Evolutionary conservation across 1,140 invertebrate genomes (phyloP), one percentile per base, ranked within the genome.

Genomic region (Neodiprion pinetum): DNA sequence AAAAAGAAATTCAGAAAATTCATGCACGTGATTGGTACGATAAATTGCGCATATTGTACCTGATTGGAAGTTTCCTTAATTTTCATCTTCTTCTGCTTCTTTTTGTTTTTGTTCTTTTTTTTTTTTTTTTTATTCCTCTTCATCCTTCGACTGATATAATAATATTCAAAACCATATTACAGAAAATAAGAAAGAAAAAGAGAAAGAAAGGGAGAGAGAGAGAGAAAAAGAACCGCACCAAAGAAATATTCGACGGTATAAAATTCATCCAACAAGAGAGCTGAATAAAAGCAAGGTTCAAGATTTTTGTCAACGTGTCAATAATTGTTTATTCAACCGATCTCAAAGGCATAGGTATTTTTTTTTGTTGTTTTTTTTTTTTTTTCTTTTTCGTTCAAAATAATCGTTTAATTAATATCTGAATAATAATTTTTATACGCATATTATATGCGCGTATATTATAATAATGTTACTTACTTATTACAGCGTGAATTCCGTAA

Each of bases 261-360:
- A 40, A 40, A 40, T 40, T 40, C 28, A 40, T 40, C 28, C 5
- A 40, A 40, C 1, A 5, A 40, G 1, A 40, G 7, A 8, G 8
- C n/a, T 61, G 53, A 61, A 8, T 1, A 61, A 14, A 12, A 11
- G 53, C 11, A 61, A 14, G 4, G 4, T 61, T 47, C 40, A 23
- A 4, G 12, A 14, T 23, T 69, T 69, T 69, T 69, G 67, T 69
- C 67, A 69, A 69, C 67, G 67, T 69, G 67, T 69, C 67, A 69
- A 69, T 69, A 69, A 40, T 69, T 21, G 67, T 69, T 69, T 69
- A 69, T 69, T 69, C 67, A 47, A 69, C 67, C 23, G 67, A 69
- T 69, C 1, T 69, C 67, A 21, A 69, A 69, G 67, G 67, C 67
- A 69, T 69, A 17, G 3, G 14, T 21, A 21, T 17, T 61, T 61